Conservation (phyloP, 2,113 vertebrate species). For the Colossoma macropomum region DNA sequence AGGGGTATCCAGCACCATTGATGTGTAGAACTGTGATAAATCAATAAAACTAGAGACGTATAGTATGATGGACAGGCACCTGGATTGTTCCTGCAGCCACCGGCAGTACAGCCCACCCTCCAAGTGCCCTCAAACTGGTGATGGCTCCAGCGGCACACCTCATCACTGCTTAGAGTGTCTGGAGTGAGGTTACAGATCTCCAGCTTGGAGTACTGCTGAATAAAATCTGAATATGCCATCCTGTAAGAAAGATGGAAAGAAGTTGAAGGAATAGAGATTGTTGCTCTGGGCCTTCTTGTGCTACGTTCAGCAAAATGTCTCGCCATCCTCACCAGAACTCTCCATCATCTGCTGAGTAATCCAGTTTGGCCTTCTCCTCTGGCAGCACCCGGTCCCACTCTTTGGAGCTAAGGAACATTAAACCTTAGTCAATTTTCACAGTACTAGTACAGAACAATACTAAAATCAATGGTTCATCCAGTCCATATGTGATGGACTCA, state of each 20-base stretch:
- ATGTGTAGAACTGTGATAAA: no score
- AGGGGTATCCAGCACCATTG: no score
- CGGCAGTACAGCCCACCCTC: constrained; percentile 86
- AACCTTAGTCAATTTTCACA: neutral
- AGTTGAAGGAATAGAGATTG: neutral
- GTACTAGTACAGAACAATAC: neutral
- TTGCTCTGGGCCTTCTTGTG: neutral
- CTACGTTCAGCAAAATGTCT: neutral
- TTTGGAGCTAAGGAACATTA: constrained; percentile 31
- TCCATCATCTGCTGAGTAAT: constrained; percentile 81
- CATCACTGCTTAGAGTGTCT: constrained; percentile 80
- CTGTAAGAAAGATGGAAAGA: constrained; percentile 12
- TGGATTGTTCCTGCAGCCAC: constrained; percentile 89
- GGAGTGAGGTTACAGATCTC: constrained; percentile 96
- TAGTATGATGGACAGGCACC: constrained; percentile 64
- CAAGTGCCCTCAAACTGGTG: constrained; percentile 87
- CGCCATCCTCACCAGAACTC: constrained; percentile 83
- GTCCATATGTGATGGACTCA: constrained; percentile 42
- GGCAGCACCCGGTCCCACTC: constrained; percentile 47
- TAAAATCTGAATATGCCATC: constrained; percentile 77
- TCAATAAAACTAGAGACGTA: no score
- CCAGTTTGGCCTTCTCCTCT: constrained; percentile 75
- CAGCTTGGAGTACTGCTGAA: constrained; percentile 86
- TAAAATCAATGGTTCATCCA: neutral
- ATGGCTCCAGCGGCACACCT: constrained; percentile 76